These are phyloP conservation scores for Meghimatium bilineatum DNA, from an alignment of 2,888 invertebrate genomes.

Conservation along the genomic window DNA sequence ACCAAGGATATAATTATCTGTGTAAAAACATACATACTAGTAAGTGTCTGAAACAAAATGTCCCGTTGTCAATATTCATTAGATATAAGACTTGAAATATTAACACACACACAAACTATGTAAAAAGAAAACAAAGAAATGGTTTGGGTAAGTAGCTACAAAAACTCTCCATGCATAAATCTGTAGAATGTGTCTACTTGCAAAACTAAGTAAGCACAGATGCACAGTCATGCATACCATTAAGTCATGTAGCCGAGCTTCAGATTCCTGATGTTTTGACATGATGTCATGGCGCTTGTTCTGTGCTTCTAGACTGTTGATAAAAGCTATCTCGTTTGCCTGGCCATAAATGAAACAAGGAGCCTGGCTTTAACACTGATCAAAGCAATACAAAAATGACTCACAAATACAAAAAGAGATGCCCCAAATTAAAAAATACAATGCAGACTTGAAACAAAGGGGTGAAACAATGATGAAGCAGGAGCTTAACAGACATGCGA, in stretches of 20 bases:
- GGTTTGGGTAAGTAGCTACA: neutral
- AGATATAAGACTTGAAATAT: neutral
- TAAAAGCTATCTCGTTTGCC: conserved; percentile 97
- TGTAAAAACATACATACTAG: neutral
- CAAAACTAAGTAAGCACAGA: conserved; percentile 19
- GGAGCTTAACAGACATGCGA: conserved; percentile 4
- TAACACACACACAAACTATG: neutral
- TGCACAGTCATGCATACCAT: conserved; percentile 66
- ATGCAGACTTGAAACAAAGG: conserved; percentile 18
- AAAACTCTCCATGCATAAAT: conserved; percentile 1
- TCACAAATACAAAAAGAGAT: neutral
- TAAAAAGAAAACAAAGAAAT: neutral
- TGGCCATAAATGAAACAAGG: conserved; percentile 60
- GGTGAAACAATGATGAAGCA: conserved; percentile 22
- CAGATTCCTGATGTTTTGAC: conserved; percentile 81
- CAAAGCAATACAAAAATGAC: conserved; percentile 34
- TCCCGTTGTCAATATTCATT: neutral
- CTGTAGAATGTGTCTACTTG: neutral
- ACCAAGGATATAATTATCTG: neutral
- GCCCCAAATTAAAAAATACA: neutral
- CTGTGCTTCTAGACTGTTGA: conserved; percentile 95
- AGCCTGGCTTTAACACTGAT: conserved; percentile 32
- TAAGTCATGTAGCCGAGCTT: conserved; percentile 81
- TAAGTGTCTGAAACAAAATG: no score
- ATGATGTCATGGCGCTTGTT: conserved; percentile 94